Evolutionary conservation across 2,888 invertebrate species (phyloP), one percentile per base, ranked within the genome.

Genomic region (Tricholauxania praeusta): DNA sequence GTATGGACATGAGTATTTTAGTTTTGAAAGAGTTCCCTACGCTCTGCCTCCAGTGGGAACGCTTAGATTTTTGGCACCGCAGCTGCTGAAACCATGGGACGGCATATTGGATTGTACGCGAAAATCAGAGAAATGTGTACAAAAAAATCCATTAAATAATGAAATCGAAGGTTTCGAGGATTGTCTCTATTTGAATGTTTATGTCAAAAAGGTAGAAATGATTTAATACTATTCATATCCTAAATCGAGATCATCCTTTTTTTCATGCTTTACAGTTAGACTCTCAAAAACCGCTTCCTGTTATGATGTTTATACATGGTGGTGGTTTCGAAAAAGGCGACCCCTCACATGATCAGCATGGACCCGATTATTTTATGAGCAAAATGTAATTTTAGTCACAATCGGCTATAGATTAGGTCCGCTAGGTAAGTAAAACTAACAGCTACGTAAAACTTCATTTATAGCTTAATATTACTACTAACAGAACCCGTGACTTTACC

Each of bases 141-240:
- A 88, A 71, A 78, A 80, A 39, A 82, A 86, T 76, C 74, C 81
- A 15, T 80, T 86, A 3, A 69, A 84, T 2, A 81, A 87, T 48
- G 15, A 74, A 17, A 57, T 80, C 1, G 81, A 83, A 67, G 90
- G 90, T 15, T 81, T 82, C 22, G 90, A 90, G 81, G 89, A 90
- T 77, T 90, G 90, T 76, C 80, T 90, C 1, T 87, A 88, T 80
- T 77, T 90, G 15, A 90, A 89, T 80, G 84, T 90, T 0, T 87
- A 83, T 71, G 79, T 78, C 0, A 85, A 85, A 73, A 73, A 78
- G 71, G 77, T 86, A 75, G 76, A 79, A 80, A 52, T 51, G 60
- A 22, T 48, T 39, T 48, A 12, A 19, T 28, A 39, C 39, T 14
- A 12, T 52, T 71, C 39, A 22, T 17, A 62, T 32, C 14, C 62